A percentile compares a stretch with the other conserved stretches of the same genome.
phyloP scores from a whole-genome alignment of 1,140 invertebrate species.

The Formica exsecta region DNA sequence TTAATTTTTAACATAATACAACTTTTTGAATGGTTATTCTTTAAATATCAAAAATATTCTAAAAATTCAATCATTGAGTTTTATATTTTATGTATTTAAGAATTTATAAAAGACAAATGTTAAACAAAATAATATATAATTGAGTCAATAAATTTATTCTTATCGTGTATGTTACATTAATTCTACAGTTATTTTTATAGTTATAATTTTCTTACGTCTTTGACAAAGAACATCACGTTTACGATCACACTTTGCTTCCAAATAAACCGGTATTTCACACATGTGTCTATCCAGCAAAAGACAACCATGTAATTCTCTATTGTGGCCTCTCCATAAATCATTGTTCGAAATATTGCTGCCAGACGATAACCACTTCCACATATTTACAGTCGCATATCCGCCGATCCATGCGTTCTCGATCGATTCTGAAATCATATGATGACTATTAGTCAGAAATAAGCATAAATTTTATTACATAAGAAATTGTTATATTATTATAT shows the following conservation, averaged over 20 bases:
- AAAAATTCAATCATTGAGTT: neutral
- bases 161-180: neutral
- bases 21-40: neutral
- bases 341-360: conserved; percentile 64
- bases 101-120: neutral
- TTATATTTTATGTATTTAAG: neutral
- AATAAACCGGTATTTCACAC: conserved; percentile 80
- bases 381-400: conserved; percentile 59
- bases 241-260: conserved; percentile 84
- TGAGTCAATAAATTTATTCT: neutral
- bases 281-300: conserved; percentile 85
- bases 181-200: neutral
- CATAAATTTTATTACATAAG: conserved; percentile 8
- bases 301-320: conserved; percentile 77
- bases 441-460: neutral
- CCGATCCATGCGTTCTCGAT: conserved; percentile 79
- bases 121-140: neutral
- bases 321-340: conserved; percentile 59
- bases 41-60: neutral
- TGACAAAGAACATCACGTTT: conserved; percentile 86
- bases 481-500: neutral
- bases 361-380: conserved; percentile 74
- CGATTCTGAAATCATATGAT: conserved; percentile 55
- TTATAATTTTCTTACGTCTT: conserved; percentile 75
- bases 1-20: neutral